These are phyloP conservation scores for Rana temporaria DNA, from an alignment of 2,113 vertebrate genomes.

Conservation along the genomic window DNA sequence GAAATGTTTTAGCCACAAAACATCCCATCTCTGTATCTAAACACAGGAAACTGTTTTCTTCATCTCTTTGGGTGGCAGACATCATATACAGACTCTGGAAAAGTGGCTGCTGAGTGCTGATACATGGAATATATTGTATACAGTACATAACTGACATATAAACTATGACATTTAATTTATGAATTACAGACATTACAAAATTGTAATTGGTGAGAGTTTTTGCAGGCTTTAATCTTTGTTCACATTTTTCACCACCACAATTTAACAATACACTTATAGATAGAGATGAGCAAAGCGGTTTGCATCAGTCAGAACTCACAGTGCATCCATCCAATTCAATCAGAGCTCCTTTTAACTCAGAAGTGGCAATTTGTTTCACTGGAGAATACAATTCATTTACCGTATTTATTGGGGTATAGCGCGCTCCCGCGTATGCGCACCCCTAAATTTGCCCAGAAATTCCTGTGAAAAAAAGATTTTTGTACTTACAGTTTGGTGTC, in stretches of 20 bases:
- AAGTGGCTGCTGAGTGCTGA: conserved; percentile 57
- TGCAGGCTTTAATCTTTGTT: not conserved
- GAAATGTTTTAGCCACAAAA: conserved; percentile 66
- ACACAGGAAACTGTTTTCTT: conserved; percentile 63
- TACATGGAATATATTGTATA: conserved; percentile 8
- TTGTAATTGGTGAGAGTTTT: not conserved
- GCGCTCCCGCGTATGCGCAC: too few species aligned
- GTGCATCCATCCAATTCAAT: too few species aligned
- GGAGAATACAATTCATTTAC: too few species aligned
- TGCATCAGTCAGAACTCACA: too few species aligned
- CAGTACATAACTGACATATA: not conserved
- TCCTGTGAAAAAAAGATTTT: too few species aligned
- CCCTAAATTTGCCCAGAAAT: too few species aligned
- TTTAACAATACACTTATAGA: too few species aligned
- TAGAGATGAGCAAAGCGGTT: too few species aligned
- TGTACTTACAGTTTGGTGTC: too few species aligned
- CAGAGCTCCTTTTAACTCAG: too few species aligned
- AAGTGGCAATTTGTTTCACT: too few species aligned
- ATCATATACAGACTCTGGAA: conserved; percentile 60
- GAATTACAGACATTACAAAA: not conserved
- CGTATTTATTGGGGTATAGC: too few species aligned
- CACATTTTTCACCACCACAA: not conserved
- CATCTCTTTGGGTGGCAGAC: conserved; percentile 75
- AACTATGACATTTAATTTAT: not conserved
- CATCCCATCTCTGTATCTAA: conserved; percentile 66